These are phyloP conservation scores for Balearica regulorum DNA, from an alignment of 2,797 vertebrate species.

Conservation along the genomic window DNA sequence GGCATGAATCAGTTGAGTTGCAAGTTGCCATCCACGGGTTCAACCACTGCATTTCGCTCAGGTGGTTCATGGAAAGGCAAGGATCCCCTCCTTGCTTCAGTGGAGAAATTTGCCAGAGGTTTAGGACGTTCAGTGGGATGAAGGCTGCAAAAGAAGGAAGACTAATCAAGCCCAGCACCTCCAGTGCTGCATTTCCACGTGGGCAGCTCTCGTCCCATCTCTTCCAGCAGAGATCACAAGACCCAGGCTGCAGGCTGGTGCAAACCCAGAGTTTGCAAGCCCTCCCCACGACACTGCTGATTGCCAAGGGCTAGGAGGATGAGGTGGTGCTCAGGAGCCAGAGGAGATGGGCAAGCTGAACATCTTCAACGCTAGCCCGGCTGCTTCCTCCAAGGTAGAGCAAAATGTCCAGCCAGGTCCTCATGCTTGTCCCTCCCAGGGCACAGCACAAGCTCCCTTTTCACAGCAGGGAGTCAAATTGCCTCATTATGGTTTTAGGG, in stretches of 20 bases:
- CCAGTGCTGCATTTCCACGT: neutral
- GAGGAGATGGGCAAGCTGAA: neutral
- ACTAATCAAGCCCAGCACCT: neutral
- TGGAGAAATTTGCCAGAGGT: neutral
- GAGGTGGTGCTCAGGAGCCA: neutral
- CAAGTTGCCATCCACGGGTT: neutral
- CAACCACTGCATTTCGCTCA: neutral
- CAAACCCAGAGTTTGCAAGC: neutral
- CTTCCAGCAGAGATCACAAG: neutral
- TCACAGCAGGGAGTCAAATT: neutral
- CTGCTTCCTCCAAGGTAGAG: neutral
- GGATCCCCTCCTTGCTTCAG: neutral
- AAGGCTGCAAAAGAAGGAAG: neutral
- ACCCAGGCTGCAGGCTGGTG: neutral
- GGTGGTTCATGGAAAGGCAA: neutral
- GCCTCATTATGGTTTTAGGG: neutral
- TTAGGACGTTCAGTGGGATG: neutral
- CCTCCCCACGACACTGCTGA: fast-evolving
- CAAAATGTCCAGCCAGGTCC: neutral
- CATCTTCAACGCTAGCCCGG: neutral
- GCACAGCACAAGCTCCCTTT: neutral
- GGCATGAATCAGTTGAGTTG: fast-evolving
- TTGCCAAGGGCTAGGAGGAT: neutral
- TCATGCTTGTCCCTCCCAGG: no score
- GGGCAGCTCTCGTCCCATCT: neutral